These are phyloP conservation scores for Notamacropus eugenii DNA, from an alignment of 2,797 vertebrate species.

Conservation along the genomic window DNA sequence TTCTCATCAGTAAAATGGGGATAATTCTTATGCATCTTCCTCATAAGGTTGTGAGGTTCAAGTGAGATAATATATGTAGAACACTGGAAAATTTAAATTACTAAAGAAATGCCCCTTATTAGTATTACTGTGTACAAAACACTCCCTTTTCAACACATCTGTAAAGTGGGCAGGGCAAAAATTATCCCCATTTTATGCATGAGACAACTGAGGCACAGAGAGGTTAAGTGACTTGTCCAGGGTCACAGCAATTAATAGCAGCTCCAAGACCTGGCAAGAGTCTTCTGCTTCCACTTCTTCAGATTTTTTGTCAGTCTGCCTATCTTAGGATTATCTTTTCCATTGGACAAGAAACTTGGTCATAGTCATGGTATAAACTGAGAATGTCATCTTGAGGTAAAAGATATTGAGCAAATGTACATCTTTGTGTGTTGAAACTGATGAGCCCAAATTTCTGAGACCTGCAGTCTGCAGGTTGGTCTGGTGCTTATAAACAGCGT, in stretches of 20 bases:
- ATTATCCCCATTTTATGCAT: background rate
- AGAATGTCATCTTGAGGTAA: background rate
- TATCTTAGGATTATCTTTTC: background rate
- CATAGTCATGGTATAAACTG: background rate
- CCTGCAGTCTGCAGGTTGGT: background rate
- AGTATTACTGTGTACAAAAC: too few species aligned
- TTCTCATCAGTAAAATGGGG: background rate
- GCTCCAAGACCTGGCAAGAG: background rate
- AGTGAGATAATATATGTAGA: background rate
- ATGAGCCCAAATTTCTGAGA: background rate
- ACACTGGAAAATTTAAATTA: background rate
- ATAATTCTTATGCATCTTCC: background rate
- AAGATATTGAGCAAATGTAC: background rate
- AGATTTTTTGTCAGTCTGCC: background rate
- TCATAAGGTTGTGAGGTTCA: background rate
- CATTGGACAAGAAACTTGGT: background rate
- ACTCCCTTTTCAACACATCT: background rate
- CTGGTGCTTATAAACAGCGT: background rate
- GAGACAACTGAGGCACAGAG: background rate
- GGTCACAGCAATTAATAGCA: background rate
- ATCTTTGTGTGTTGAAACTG: background rate
- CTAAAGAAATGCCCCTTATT: too few species aligned
- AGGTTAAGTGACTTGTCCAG: background rate
- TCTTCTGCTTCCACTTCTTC: background rate
- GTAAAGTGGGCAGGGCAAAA: background rate